phyloP scores from a whole-genome alignment of 2,888 invertebrate genomes.

The Himalopsyche anomala region DNA sequence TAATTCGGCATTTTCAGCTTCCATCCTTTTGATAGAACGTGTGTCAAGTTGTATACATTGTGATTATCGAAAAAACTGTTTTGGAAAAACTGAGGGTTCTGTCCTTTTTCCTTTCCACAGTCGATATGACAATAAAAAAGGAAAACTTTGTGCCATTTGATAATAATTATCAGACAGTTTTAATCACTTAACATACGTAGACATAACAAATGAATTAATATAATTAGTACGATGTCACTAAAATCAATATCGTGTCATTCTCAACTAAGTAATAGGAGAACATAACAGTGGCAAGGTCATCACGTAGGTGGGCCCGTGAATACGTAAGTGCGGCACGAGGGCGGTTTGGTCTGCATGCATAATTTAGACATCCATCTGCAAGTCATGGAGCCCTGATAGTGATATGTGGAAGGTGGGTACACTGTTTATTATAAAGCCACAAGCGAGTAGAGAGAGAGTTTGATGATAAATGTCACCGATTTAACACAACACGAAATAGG shows the following conservation, averaged over 20 bases:
- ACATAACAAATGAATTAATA: neutral
- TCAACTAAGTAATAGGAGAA: neutral
- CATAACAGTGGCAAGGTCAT: conserved; percentile 45
- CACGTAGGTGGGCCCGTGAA: conserved; percentile 46
- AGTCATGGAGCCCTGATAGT: conserved; percentile 48
- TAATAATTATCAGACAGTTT: no score
- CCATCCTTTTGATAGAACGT: no score
- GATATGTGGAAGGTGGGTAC: conserved; percentile 31
- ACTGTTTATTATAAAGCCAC: neutral
- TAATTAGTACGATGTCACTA: neutral
- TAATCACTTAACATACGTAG: no score
- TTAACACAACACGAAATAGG: no score
- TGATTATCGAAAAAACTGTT: no score
- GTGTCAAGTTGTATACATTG: no score
- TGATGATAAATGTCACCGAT: no score
- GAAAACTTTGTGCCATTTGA: no score
- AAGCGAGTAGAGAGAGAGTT: neutral
- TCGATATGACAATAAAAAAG: no score
- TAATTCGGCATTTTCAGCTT: no score
- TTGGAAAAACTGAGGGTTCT: no score
- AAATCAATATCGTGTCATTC: neutral
- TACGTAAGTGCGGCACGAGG: conserved; percentile 45
- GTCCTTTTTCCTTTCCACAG: no score
- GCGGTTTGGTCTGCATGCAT: conserved; percentile 52
- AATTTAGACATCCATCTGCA: conserved; percentile 57